Percentiles rank a stretch among this genome's conserved stretches.
phyloP scores from a whole-genome alignment of 2,113 vertebrate species.

The Campylorhamphus procurvoides region DNA sequence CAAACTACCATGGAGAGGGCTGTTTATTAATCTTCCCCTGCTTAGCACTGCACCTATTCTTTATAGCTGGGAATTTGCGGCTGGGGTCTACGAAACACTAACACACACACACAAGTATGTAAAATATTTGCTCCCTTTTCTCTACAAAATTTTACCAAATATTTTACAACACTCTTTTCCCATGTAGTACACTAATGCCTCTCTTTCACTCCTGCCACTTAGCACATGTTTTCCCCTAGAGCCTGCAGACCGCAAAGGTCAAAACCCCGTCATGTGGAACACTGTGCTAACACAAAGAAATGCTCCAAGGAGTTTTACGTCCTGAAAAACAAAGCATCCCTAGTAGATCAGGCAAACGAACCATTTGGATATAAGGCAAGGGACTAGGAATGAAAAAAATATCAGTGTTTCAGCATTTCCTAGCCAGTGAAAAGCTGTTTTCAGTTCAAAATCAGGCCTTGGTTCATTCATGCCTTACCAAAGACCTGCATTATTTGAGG shows the following conservation, averaged over 20 bases:
- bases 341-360: conserved; percentile 2
- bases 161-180: background rate
- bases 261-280: background rate
- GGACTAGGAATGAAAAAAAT: background rate
- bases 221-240: background rate
- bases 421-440: background rate
- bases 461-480: background rate
- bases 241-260: background rate
- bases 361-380: background rate
- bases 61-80: background rate
- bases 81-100: background rate
- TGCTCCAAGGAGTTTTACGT: conserved; percentile 11
- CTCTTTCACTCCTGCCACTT: background rate
- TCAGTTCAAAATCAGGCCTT: background rate
- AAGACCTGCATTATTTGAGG: background rate
- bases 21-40: background rate
- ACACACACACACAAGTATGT: rapidly evolving
- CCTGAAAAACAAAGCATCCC: background rate
- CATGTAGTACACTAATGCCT: background rate
- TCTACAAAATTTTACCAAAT: background rate
- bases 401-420: background rate
- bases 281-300: background rate
- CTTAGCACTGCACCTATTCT: background rate
- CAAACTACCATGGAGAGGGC: background rate
- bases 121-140: background rate